Conservation (phyloP, 2,888 invertebrate genomes). For the Muschampia plurimacula region DNA sequence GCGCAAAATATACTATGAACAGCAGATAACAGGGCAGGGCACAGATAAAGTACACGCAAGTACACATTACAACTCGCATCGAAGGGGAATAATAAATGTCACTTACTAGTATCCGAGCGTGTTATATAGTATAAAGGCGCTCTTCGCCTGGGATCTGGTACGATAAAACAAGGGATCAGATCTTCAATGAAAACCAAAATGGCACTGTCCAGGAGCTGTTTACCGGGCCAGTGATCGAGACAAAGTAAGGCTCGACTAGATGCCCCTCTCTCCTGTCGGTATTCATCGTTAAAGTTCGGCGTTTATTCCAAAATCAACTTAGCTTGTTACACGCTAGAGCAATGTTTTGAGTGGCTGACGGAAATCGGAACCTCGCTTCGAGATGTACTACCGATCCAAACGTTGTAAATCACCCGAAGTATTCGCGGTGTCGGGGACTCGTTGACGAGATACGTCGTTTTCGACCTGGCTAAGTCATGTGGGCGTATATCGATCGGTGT, state of each 20-base stretch:
- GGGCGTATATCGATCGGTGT: constrained; percentile 32
- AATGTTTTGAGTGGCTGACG: constrained; percentile 1
- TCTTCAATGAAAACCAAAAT: not conserved
- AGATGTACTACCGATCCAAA: not conserved
- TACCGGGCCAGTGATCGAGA: not conserved
- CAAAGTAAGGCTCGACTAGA: constrained; percentile 17
- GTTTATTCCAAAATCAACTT: not conserved
- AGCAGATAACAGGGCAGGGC: constrained; percentile 19
- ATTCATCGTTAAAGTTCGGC: not conserved
- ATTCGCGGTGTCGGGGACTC: not conserved
- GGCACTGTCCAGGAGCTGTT: not conserved
- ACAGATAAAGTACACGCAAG: constrained; percentile 16
- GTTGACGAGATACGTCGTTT: constrained; percentile 11
- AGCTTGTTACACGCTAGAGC: not conserved
- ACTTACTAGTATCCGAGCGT: constrained; percentile 16
- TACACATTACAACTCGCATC: constrained; percentile 6
- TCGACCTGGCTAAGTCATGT: not conserved
- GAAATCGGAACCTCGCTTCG: not conserved
- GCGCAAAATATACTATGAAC: constrained; percentile 9
- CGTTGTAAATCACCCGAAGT: constrained; percentile 3
- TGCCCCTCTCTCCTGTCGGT: constrained; percentile 7
- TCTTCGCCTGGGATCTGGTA: not conserved
- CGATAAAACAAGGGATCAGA: not conserved
- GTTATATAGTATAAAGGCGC: not conserved
- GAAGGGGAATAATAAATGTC: not conserved